Evolutionary conservation across 1,140 invertebrate genomes (phyloP).

Genomic region (Sitobion miscanthi): DNA sequence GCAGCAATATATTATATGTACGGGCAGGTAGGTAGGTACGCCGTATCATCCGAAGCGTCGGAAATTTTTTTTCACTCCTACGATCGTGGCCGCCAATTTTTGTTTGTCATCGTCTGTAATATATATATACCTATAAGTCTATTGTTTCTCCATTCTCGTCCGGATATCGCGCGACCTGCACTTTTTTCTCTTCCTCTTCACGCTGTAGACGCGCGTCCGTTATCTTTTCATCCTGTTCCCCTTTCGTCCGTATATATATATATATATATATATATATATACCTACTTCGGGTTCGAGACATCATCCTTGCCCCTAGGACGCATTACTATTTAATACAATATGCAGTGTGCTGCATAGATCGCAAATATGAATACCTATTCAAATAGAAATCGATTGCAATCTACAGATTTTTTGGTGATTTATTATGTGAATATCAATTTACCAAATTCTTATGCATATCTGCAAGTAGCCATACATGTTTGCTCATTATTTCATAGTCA

Average conservation of each 20-base stretch:
- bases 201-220: background rate
- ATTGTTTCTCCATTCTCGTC: background rate
- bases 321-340: background rate
- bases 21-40: background rate
- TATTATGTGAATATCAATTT: background rate
- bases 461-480: background rate
- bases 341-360: background rate
- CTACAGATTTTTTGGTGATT: background rate
- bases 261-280: too few relatives aligned
- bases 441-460: background rate
- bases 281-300: background rate
- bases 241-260: background rate
- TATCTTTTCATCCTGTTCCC: constrained; percentile 5
- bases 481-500: background rate
- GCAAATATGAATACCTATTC: background rate
- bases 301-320: background rate
- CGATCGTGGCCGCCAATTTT: constrained; percentile 39
- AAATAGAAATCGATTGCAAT: background rate
- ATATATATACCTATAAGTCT: background rate
- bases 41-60: background rate
- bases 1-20: background rate
- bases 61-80: constrained; percentile 27
- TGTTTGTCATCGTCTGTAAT: background rate
- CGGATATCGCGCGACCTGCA: background rate
- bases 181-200: constrained; percentile 29